Evolutionary conservation across 2,797 vertebrate species (phyloP).

Genomic region (Coregonus sp.): DNA sequence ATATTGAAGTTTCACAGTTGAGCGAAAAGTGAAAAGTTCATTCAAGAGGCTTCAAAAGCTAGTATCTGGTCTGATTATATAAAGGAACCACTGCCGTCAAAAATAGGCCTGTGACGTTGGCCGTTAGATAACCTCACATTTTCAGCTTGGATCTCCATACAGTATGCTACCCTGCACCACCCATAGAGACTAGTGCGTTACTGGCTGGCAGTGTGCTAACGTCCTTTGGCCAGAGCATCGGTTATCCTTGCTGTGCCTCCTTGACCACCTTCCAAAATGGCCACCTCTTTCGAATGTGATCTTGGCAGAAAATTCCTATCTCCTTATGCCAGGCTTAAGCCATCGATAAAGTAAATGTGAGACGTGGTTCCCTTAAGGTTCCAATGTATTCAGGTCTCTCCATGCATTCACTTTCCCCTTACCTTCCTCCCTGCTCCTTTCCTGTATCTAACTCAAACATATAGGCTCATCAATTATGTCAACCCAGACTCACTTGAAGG

Average conservation of each 20-base stretch:
- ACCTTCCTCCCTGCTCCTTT: background rate
- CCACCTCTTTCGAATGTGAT: background rate
- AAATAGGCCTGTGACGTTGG: conserved; percentile 1
- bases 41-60: background rate
- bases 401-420: background rate
- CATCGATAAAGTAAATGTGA: background rate
- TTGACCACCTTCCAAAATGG: background rate
- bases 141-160: background rate
- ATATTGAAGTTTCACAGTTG: background rate
- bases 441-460: background rate
- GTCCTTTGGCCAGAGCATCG: background rate
- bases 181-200: background rate
- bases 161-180: background rate
- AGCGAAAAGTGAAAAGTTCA: background rate
- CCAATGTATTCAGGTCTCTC: background rate
- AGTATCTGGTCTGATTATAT: background rate
- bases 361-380: background rate
- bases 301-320: background rate
- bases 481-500: background rate
- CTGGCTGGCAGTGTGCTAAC: background rate
- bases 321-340: background rate
- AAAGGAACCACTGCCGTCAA: background rate
- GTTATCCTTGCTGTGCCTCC: background rate
- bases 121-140: background rate
- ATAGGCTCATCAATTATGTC: background rate